A percentile compares a stretch with the other conserved stretches of the same genome.
phyloP scores from a whole-genome alignment of 1,140 invertebrate genomes.

The Theocolax elegans region DNA sequence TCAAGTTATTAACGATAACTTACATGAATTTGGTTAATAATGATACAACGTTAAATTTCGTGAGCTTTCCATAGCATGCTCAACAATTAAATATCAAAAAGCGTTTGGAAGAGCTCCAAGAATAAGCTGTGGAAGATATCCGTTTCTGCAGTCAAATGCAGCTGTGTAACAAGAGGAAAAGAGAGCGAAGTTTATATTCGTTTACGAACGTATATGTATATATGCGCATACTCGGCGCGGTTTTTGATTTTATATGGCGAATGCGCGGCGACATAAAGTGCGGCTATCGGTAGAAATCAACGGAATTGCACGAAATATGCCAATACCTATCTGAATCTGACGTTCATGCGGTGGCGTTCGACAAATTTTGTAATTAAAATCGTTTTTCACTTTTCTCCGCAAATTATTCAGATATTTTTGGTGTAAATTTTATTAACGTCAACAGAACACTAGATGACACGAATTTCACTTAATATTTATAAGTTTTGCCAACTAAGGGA shows the following conservation, averaged over 20 bases:
- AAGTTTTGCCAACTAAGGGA: no score
- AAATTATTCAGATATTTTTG: no score
- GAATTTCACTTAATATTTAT: no score
- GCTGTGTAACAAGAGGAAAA: constrained; percentile 20
- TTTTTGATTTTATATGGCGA: constrained; percentile 5
- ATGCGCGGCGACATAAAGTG: constrained; percentile 1
- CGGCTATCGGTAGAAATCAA: neutral
- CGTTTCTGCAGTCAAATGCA: constrained; percentile 22
- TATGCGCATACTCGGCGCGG: neutral
- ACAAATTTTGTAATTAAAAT: neutral
- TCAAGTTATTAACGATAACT: neutral
- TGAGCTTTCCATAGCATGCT: neutral
- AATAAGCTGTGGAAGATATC: neutral
- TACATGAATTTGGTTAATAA: neutral
- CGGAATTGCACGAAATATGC: neutral
- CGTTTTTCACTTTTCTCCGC: no score
- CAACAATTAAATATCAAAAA: constrained; percentile 33
- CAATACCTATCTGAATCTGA: neutral
- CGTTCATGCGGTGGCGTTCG: neutral
- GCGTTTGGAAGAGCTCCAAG: constrained; percentile 17
- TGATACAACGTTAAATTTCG: constrained; percentile 12
- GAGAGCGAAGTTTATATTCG: constrained; percentile 5
- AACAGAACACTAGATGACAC: no score
- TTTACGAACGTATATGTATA: constrained; percentile 29
- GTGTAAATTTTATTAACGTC: no score